These are phyloP conservation scores for Anomalospiza imberbis DNA, from an alignment of 2,797 vertebrate species.

Conservation along the genomic window DNA sequence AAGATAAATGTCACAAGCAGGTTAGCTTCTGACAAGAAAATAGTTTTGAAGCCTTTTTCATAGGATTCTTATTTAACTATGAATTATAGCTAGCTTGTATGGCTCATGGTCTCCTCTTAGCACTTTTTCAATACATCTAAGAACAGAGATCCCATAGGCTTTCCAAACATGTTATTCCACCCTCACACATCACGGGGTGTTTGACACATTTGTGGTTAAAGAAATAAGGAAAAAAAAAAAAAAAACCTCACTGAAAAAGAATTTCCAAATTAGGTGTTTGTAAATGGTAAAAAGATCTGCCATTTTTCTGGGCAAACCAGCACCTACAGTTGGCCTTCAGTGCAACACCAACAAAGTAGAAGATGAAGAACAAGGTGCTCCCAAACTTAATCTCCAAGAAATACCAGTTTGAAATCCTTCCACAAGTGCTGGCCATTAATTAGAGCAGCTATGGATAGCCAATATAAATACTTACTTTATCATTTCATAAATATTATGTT, in stretches of 20 bases:
- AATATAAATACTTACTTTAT: not conserved
- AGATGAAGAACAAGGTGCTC: not conserved
- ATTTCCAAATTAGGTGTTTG: not conserved
- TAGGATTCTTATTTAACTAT: not conserved
- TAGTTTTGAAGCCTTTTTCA: not conserved
- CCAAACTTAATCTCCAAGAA: not conserved
- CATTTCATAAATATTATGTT: not conserved
- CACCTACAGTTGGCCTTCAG: not conserved
- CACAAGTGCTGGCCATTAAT: not conserved
- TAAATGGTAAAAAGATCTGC: not conserved
- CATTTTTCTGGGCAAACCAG: not conserved
- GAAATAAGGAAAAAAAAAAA: not conserved
- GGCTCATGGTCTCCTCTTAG: not conserved
- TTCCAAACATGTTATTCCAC: not conserved
- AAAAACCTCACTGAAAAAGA: fast-evolving
- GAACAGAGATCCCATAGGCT: not conserved
- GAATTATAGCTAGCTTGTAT: not conserved
- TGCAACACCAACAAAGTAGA: not conserved
- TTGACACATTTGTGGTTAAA: not conserved
- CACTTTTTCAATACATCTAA: not conserved
- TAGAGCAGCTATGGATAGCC: not conserved
- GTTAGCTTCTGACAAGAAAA: not conserved
- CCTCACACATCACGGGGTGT: fast-evolving
- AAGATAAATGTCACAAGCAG: not conserved
- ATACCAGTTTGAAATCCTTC: not conserved